A percentile compares a stretch with the other conserved stretches of the same genome.
These are phyloP conservation scores for Leptobrachium ailaonicum DNA, from an alignment of 2,113 vertebrate species.

Conservation along the genomic window DNA sequence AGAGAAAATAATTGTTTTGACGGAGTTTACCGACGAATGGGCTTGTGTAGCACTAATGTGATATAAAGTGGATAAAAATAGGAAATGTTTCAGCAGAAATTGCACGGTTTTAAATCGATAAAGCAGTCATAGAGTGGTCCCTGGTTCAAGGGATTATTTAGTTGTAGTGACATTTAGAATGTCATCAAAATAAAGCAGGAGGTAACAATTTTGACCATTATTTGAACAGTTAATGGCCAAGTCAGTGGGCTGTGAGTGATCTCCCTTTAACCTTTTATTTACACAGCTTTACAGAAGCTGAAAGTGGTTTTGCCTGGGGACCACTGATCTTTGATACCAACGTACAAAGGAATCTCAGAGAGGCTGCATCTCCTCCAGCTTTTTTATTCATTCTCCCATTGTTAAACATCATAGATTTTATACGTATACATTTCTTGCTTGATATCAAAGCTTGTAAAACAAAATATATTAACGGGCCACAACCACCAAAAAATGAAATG, in stretches of 20 bases:
- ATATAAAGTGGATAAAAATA: conserved; percentile 6
- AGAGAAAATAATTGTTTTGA: conserved; percentile 27
- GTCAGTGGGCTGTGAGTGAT: background rate
- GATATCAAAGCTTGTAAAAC: no score
- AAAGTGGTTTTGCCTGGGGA: background rate
- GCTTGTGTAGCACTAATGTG: no score
- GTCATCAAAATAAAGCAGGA: conserved; percentile 29
- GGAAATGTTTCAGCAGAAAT: background rate
- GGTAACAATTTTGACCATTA: conserved; percentile 33
- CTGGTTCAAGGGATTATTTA: conserved; percentile 22
- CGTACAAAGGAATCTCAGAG: background rate
- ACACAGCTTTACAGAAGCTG: background rate
- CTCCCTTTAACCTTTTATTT: background rate
- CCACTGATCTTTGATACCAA: background rate
- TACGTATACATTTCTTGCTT: no score
- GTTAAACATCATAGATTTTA: background rate
- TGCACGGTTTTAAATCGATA: conserved; percentile 31
- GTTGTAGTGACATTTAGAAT: conserved; percentile 47
- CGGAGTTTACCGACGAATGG: conserved; percentile 11
- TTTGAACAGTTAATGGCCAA: conserved; percentile 44
- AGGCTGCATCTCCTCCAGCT: background rate
- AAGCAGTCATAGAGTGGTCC: background rate
- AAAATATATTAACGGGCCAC: no score
- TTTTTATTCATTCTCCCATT: background rate
- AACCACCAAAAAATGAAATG: no score